phyloP scores from a whole-genome alignment of 2,888 invertebrate genomes.

The Heteromyza rotundicornis region DNA sequence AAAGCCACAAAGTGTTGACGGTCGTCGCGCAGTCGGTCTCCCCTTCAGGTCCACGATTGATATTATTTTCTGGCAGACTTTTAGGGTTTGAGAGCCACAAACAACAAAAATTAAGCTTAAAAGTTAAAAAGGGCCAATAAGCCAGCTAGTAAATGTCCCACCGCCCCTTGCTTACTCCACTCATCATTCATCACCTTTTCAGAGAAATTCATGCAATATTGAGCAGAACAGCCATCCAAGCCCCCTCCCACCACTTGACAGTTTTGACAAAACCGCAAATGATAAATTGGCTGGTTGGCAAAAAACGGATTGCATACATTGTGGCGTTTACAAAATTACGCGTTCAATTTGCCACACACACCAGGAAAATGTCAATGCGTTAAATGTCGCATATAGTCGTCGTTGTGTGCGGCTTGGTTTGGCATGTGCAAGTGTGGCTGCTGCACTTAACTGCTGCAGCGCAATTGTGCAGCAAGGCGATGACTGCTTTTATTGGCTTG shows the following conservation, averaged over 20 bases:
- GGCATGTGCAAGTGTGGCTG: neutral
- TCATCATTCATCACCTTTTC: conserved; percentile 42
- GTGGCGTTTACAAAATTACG: conserved; percentile 29
- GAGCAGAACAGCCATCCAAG: conserved; percentile 32
- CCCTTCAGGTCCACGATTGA: neutral
- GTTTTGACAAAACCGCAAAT: conserved; percentile 39
- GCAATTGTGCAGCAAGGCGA: neutral
- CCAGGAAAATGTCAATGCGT: neutral
- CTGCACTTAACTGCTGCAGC: neutral
- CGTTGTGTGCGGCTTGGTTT: neutral
- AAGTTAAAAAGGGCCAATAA: conserved; percentile 54
- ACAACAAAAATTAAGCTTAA: conserved; percentile 42
- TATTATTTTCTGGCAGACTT: neutral
- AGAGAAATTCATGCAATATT: too few species aligned
- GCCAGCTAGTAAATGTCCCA: conserved; percentile 25
- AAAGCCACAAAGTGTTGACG: conserved; percentile 32
- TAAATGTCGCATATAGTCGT: neutral
- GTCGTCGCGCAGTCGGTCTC: neutral
- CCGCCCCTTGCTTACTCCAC: conserved; percentile 22
- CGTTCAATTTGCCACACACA: conserved; percentile 32
- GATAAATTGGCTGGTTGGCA: conserved; percentile 37
- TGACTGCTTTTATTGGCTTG: conserved; percentile 6
- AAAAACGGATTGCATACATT: conserved; percentile 45
- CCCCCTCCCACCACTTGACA: conserved; percentile 32
- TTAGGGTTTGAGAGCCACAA: neutral